Conservation (phyloP, 2,113 vertebrate genomes). For the Cynoglossus semilaevis region DNA sequence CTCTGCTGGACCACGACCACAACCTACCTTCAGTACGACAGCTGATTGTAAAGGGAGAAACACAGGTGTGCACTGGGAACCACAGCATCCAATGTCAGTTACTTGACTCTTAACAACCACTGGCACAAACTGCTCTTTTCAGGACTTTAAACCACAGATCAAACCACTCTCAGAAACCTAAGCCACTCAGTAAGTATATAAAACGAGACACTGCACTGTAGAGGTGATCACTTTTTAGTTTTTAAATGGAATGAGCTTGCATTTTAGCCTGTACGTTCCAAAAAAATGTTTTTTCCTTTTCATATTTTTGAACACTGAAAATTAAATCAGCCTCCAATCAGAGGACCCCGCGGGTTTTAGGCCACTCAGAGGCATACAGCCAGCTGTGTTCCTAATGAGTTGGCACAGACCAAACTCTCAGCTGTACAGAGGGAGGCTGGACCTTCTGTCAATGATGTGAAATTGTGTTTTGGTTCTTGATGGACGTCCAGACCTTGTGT, state of each 20-base stretch:
- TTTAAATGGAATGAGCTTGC: constrained; percentile 4
- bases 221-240: constrained; percentile 5
- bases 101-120: too few relatives aligned
- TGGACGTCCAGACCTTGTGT: constrained; percentile 36
- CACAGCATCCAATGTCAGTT: too few relatives aligned
- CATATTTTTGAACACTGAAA: constrained; percentile 37
- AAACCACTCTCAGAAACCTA: too few relatives aligned
- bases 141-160: too few relatives aligned
- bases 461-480: constrained; percentile 43
- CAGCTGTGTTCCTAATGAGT: constrained; percentile 73
- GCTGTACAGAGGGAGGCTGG: constrained; percentile 39
- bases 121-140: too few relatives aligned
- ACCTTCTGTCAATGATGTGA: constrained; percentile 58
- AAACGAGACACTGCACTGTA: not conserved
- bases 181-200: too few relatives aligned
- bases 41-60: too few relatives aligned
- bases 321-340: constrained; percentile 40
- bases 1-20: too few relatives aligned
- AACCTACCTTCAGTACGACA: too few relatives aligned
- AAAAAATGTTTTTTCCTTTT: constrained; percentile 18
- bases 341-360: constrained; percentile 39
- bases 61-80: too few relatives aligned
- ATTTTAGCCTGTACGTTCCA: constrained; percentile 6
- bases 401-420: constrained; percentile 56
- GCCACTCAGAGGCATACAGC: constrained; percentile 37